Conservation (phyloP, 2,113 vertebrate genomes). For the Opisthocomus hoazin region DNA sequence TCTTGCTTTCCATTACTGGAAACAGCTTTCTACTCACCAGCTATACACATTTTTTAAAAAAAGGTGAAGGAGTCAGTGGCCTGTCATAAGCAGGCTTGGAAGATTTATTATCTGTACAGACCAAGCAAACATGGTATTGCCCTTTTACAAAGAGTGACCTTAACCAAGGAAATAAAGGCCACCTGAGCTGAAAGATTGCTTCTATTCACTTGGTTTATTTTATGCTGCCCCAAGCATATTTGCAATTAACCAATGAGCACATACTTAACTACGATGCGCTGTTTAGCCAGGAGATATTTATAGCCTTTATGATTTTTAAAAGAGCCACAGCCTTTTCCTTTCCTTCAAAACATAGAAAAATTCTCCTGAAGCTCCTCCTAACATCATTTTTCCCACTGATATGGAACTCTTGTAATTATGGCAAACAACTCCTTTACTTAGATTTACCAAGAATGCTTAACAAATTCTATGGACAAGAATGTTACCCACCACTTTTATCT, state of each 20-base stretch:
- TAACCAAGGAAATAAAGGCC: conserved; percentile 6
- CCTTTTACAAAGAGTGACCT: not conserved
- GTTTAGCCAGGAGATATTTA: not conserved
- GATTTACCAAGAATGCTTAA: not conserved
- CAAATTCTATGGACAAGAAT: not conserved
- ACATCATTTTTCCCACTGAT: not conserved
- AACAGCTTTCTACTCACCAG: not conserved
- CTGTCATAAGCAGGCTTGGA: not conserved
- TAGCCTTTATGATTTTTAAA: not conserved
- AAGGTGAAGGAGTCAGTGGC: not conserved
- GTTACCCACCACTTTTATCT: not conserved
- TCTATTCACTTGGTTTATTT: not conserved
- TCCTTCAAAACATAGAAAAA: not conserved
- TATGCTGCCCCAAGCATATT: conserved; percentile 9
- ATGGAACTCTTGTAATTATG: not conserved
- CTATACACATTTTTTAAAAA: not conserved
- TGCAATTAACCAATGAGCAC: conserved; percentile 3
- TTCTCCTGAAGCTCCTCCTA: not conserved
- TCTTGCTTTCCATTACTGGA: conserved; percentile 6
- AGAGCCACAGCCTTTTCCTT: not conserved
- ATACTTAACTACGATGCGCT: not conserved
- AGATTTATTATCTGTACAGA: not conserved
- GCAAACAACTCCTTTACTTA: not conserved
- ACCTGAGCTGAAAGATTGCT: not conserved
- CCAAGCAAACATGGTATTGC: not conserved